Evolutionary conservation across 2,113 vertebrate species (phyloP), one percentile per base, ranked within the genome.

Genomic region (Fregetta grallaria): DNA sequence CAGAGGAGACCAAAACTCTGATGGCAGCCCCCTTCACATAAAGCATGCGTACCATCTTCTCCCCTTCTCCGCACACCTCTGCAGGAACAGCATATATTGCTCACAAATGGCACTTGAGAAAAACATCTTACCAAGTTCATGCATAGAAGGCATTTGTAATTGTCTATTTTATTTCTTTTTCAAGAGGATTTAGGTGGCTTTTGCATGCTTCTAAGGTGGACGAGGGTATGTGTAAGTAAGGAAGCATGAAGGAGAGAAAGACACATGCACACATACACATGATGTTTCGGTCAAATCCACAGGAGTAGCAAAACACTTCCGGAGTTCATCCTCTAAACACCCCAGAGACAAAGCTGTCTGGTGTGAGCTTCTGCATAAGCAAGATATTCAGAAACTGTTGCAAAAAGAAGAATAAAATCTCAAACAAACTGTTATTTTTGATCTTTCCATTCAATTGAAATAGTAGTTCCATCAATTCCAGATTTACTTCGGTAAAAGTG

Each of bases 261-360:
- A 25, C 19, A n/a, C 6, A 8, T 17, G 15, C 13, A 15, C 3
- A 26, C 7, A 29, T 20, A 32, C 8, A 36, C 2, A 0, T 5
- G 2, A 25, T 30, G 6, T 36, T 92, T 79, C n/a, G 21, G 8
- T 70, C 27, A 58, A 77, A 86, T 18, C 8, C 34, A 32, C 32
- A 40, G 9, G 17, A 84, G n/a, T 4, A 32, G 15, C 21, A 73
- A 30, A 91, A 70, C 25, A 29, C 11, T 73, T 59, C 15, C 27
- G 32, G 19, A 74, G 14, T 42, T n/a, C 50, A 59, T 42, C 34
- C 6, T 55, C n/a, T 50, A 21, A 75, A 11, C 22, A 87, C 20
- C 19, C 5, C 47, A 59, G 65, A 52, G 40, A 47, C 20, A 56
- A 53, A 76, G 9, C 10, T 62, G 7, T 25, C 11, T 66, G 13